These are phyloP conservation scores for Camptogramma bilineatum DNA, from an alignment of 2,888 invertebrate genomes.

Conservation along the genomic window DNA sequence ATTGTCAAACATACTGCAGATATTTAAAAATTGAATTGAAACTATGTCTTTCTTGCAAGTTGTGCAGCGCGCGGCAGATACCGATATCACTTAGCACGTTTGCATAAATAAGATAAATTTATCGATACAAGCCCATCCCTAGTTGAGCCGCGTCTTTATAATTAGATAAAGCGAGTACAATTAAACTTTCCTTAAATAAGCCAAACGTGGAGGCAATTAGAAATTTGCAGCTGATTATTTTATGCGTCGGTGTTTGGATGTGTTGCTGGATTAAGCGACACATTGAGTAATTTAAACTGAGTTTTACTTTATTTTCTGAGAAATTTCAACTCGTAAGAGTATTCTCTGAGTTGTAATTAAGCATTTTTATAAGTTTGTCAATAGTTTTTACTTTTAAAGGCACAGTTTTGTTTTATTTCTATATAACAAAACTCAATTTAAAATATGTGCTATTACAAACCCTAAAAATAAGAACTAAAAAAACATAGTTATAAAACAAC, in stretches of 20 bases:
- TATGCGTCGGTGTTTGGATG: slow-evolving; percentile 58
- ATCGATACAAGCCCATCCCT: slow-evolving; percentile 40
- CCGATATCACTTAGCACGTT: slow-evolving; percentile 16
- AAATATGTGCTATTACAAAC: too few relatives aligned
- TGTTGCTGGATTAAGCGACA: slow-evolving; percentile 31
- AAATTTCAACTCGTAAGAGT: background rate
- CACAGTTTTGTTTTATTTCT: too few relatives aligned
- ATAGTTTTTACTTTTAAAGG: too few relatives aligned
- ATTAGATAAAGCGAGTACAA: slow-evolving; percentile 82
- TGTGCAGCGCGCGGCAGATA: background rate
- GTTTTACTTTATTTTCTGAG: background rate
- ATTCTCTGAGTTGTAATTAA: too few relatives aligned
- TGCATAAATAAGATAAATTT: slow-evolving; percentile 28
- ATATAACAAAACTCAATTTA: too few relatives aligned
- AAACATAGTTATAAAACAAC: too few relatives aligned
- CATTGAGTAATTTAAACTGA: slow-evolving; percentile 16
- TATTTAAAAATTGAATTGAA: background rate
- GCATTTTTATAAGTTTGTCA: too few relatives aligned
- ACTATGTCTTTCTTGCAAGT: too few relatives aligned
- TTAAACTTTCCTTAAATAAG: slow-evolving; percentile 84
- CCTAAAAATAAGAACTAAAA: too few relatives aligned
- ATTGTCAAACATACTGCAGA: background rate
- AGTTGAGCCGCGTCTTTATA: slow-evolving; percentile 76
- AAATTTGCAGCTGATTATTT: slow-evolving; percentile 78
- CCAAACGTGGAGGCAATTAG: slow-evolving; percentile 79